Evolutionary conservation across 2,113 vertebrate species (phyloP), one percentile per base, ranked within the genome.

Genomic region (Scalopus aquaticus): DNA sequence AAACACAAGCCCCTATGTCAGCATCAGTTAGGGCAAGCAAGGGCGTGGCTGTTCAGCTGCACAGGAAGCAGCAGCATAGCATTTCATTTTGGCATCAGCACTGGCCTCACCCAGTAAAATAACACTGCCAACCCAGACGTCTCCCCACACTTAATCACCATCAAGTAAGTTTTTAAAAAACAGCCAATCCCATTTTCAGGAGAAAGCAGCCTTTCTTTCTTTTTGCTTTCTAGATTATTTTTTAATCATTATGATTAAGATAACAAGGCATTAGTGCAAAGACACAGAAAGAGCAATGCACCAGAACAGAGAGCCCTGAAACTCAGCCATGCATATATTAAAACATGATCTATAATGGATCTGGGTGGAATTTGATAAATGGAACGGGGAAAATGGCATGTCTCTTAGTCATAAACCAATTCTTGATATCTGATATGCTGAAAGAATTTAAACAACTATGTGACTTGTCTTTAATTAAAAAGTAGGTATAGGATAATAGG

Each of bases 31-130:
- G 67, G 0, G 4, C 20, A 80, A 93, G 51, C 82, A 84, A 90
- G 92, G 96, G 94, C 91, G 91, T 67, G 73, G 79, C 70, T 70
- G 83, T 85, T 82, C 74, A 79, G 91, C 76, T 94, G 96, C 69
- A 69, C 30, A 73, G 70, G 70, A 87, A 97, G 74, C 39, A 92
- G 93, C 0, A 95, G 94, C 24, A 9, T 19, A 1, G 70, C 97
- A 97, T 96, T 97, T 98, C 97, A 98, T 97, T 98, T 44, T 81
- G 95, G 96, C 35, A 97, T 1, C 58, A 83, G 93, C 89, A 94
- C 96, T 94, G 96, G 96, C 96, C 58, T 73, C 83, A 58, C 93
- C 91, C 93, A 97, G 88, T 30, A 95, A 9, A 91, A 97, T 56
- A 97, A 96, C 96, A 98, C 86, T 0, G 4, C 95, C 96, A 98